phyloP scores from a whole-genome alignment of 2,797 vertebrate species.

The Vultur gryphus region DNA sequence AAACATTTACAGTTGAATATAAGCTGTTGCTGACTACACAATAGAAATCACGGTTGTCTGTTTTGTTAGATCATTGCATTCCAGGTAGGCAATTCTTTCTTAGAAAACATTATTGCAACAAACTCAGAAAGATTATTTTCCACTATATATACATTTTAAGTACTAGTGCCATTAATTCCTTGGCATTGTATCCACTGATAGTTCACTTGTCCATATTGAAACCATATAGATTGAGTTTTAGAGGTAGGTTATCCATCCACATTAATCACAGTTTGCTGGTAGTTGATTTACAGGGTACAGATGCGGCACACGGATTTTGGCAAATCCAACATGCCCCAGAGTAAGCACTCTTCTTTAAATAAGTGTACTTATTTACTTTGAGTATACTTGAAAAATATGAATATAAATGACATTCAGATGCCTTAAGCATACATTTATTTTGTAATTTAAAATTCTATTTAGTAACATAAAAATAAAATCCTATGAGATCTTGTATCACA shows the following conservation, averaged over 20 bases:
- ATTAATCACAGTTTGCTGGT: background rate
- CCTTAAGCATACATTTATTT: background rate
- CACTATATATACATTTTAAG: background rate
- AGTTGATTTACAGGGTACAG: background rate
- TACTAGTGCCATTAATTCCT: background rate
- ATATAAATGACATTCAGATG: background rate
- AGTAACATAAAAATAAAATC: background rate
- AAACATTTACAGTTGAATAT: background rate
- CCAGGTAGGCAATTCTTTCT: background rate
- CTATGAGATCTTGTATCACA: background rate
- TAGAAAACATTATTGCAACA: background rate
- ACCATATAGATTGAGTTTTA: background rate
- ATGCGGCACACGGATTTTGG: background rate
- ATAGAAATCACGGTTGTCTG: background rate
- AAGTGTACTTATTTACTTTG: background rate
- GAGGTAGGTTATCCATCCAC: background rate
- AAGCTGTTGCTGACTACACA: slow-evolving; percentile 3
- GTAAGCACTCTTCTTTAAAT: background rate
- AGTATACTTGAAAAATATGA: background rate
- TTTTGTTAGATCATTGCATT: background rate
- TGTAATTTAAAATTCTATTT: background rate
- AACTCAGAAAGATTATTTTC: background rate
- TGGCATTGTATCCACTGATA: background rate
- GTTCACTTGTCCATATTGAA: background rate
- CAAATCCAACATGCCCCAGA: background rate